Conservation (phyloP, 2,797 vertebrate genomes). For the Smutsia gigantea region DNA sequence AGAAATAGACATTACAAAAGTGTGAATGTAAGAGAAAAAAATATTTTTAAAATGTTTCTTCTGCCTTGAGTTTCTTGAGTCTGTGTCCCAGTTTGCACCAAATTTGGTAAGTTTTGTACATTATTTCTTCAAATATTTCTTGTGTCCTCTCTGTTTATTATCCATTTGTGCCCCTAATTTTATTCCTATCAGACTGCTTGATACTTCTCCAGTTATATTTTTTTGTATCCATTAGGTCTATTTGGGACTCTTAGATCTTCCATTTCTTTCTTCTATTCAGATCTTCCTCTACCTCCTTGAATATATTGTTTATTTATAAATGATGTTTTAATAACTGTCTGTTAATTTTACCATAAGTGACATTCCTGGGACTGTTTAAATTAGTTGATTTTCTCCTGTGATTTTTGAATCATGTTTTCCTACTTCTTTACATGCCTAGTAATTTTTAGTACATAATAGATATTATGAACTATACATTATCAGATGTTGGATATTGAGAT, state of each 20-base stretch:
- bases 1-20: neutral
- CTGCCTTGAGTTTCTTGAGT: neutral
- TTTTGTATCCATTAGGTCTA: neutral
- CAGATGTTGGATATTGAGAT: neutral
- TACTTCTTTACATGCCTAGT: neutral
- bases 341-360: neutral
- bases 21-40: neutral
- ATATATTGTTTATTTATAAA: conserved; percentile 13
- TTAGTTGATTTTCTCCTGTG: neutral
- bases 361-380: neutral
- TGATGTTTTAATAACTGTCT: neutral
- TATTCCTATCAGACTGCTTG: neutral
- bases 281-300: neutral
- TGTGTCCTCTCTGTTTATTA: neutral
- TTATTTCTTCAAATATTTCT: neutral
- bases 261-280: neutral
- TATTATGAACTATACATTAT: neutral
- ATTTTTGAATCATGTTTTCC: neutral
- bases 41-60: neutral
- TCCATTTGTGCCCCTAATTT: neutral
- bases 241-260: neutral
- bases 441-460: neutral
- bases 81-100: neutral
- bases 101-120: neutral
- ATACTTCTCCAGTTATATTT: neutral